Evolutionary conservation across 1,140 invertebrate genomes (phyloP), one percentile per base, ranked within the genome.

Genomic region (Trichonephila inaurata): DNA sequence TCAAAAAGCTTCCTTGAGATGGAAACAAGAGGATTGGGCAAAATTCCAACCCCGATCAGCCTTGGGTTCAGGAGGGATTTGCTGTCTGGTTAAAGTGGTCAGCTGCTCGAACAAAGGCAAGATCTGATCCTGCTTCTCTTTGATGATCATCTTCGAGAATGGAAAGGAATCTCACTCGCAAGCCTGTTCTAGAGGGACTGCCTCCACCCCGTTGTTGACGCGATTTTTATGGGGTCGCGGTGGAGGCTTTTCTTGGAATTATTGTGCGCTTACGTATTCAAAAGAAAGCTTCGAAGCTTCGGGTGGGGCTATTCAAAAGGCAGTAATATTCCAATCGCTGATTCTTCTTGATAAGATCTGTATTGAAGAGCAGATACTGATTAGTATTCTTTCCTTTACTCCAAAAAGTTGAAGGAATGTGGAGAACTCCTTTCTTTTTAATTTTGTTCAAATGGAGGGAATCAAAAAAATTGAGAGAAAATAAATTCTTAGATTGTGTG

Each of bases 1-100:
- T 90, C 81, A 16, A 86, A 94, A 1, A 94, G 93, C 93, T 86
- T 94, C 93, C 60, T 85, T 85, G 7, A 96, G 62, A 60, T 95
- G 94, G 91, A 96, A 96, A 58, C 96, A 95, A 1, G 94, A 94
- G 81, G 95, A 69, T 89, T 81, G 51, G 87, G 81, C 77, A 94
- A 62, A 85, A 91, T 64, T 62, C 93, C 93, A 69, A 94, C 89
- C 33, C 89, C 93, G 4, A 82, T 12, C 60, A 94, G 81, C 24
- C 89, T 85, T 1, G 88, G 81, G 86, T n/a, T 94, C 93, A 7
- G 60, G n/a, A 16, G 93, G 88, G 8, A 94, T 8, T 44, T 91
- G 93, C 28, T 94, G 88, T 28, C 82, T 90, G 3, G 88, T 86
- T 7, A 91, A 19, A 61, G 81, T 24, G n/a, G 88, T 94, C 61